A percentile compares a stretch with the other conserved stretches of the same genome.
phyloP scores from a whole-genome alignment of 2,113 vertebrate species.

The Gnathochromis pfefferi region DNA sequence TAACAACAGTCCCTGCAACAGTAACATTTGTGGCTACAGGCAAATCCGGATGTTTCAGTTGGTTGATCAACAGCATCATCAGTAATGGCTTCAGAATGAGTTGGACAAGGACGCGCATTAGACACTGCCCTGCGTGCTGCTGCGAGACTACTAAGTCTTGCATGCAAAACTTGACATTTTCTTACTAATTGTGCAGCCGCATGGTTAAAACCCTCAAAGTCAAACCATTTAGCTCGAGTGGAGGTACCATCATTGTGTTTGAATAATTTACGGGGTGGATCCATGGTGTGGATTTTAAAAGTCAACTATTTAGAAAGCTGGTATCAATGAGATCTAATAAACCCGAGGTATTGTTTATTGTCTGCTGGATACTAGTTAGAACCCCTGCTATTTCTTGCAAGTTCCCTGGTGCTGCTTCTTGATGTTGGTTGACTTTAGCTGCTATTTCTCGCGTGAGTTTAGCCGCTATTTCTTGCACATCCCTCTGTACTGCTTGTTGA shows the following conservation, averaged over 20 bases:
- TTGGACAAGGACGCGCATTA: not conserved
- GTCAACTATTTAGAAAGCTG: accelerated
- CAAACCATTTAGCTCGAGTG: not conserved
- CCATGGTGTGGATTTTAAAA: not conserved
- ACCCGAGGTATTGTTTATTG: not conserved
- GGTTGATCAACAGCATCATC: not conserved
- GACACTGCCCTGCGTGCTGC: accelerated
- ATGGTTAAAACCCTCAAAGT: not conserved
- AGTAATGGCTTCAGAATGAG: accelerated
- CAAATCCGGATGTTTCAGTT: not conserved
- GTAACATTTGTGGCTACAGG: not conserved
- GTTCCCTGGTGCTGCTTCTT: accelerated
- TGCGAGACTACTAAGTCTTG: accelerated
- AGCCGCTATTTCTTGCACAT: no score
- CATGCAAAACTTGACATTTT: accelerated
- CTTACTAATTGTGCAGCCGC: not conserved
- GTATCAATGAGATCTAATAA: accelerated
- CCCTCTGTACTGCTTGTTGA: not conserved
- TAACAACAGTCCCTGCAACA: not conserved
- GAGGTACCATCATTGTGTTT: not conserved
- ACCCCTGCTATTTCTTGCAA: not conserved
- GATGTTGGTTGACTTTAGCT: accelerated
- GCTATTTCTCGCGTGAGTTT: no score
- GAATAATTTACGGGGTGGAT: not conserved
- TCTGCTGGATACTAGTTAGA: not conserved